These are phyloP conservation scores for Benthosema pterotum DNA, from an alignment of 2,797 vertebrate species.

Conservation along the genomic window DNA sequence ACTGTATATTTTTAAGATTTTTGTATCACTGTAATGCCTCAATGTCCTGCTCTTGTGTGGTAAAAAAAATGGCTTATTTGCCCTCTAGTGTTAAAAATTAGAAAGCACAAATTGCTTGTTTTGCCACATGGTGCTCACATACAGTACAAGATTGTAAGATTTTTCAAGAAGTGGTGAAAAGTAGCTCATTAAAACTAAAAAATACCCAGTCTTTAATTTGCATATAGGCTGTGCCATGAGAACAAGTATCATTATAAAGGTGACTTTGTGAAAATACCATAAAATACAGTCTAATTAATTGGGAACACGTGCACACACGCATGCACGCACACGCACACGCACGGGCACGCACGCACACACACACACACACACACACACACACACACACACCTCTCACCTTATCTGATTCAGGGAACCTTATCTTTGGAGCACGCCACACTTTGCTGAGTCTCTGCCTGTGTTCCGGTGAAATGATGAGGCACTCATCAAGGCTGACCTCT, in stretches of 20 bases:
- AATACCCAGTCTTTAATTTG: too few relatives aligned
- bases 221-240: too few relatives aligned
- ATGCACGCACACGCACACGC: background rate
- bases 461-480: constrained; percentile 57
- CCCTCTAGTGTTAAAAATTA: constrained; percentile 61
- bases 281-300: too few relatives aligned
- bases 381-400: constrained; percentile 57
- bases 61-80: constrained; percentile 9
- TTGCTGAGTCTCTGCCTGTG: constrained; percentile 70
- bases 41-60: background rate
- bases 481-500: constrained; percentile 60
- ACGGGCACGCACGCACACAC: background rate
- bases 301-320: too few relatives aligned
- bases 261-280: too few relatives aligned
- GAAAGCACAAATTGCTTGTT: constrained; percentile 10
- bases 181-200: too few relatives aligned
- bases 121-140: background rate
- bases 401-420: constrained; percentile 54
- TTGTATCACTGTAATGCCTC: background rate
- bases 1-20: background rate
- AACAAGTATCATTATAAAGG: too few relatives aligned
- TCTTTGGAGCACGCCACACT: constrained; percentile 65
- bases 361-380: background rate
- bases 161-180: too few relatives aligned
- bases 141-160: too few relatives aligned